phyloP scores from a whole-genome alignment of 92 coral and sea anemone species.

The Zoanthus gigantus region DNA sequence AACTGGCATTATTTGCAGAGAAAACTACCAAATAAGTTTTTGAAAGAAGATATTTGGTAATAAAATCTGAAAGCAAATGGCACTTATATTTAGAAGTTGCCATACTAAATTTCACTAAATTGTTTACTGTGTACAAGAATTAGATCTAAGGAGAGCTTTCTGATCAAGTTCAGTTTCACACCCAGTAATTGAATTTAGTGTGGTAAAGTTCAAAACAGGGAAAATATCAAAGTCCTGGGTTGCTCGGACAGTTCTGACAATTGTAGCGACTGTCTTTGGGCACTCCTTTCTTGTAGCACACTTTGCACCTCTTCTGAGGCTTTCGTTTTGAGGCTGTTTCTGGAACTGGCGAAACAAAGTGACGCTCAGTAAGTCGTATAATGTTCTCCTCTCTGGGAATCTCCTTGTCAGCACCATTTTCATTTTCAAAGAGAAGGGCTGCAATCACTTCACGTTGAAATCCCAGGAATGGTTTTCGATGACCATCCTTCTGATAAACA shows the following conservation, averaged over 20 bases:
- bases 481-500: constrained; percentile 39
- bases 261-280: constrained; percentile 46
- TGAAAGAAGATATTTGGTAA: no score
- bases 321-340: constrained; percentile 40
- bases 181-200: constrained; percentile 25
- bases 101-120: no score
- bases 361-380: constrained; percentile 52
- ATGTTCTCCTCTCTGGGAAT: constrained; percentile 41
- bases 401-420: neutral
- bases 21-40: no score
- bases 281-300: constrained; percentile 26
- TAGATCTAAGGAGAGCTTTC: no score
- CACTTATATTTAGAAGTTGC: no score
- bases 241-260: constrained; percentile 50
- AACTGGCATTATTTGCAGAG: no score
- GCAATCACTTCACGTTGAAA: constrained; percentile 32
- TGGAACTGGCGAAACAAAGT: constrained; percentile 37
- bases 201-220: constrained; percentile 58
- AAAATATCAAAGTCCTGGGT: constrained; percentile 46
- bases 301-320: constrained; percentile 49
- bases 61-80: no score
- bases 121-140: no score
- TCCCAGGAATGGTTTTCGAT: constrained; percentile 41
- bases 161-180: no score
- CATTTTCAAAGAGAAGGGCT: neutral